Base-by-base conservation (phyloP, 2,888 invertebrate genomes). In the Dendrolimus houi region DNA sequence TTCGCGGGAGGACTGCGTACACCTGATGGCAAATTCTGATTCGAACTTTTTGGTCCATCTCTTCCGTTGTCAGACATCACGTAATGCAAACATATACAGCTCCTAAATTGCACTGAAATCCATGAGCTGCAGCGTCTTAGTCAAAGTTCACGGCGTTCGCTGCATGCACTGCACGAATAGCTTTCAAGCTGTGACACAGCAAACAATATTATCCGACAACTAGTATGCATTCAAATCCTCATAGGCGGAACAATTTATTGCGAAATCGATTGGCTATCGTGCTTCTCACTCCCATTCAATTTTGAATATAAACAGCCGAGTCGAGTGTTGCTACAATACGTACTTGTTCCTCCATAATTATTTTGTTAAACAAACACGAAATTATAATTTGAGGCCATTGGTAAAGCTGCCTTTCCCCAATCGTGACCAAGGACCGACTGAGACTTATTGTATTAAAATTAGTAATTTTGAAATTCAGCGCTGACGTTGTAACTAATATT, bases 401-500 rank as follows among this genome's bases (percentile, higher is more conserved):
- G 47, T 74, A 70, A 72, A 83, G 72, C 78, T 82, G 82, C 83
- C 87, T 83, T 79, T 71, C 83, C 76, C 83, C 75, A 79, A 73
- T 81, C 83, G 83, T 83, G 87, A 81, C 87, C 74, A 80, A 80
- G 78, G 81, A 80, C 78, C 80, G 83, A 90, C 90, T 90, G 90
- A 84, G 82, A 85, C 85, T 77, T 79, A 78, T 82, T 77, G 84
- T 87, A 89, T 86, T 89, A 86, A 88, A 89, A 86, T 89, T 82
- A 85, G 73, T 87, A 87, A 89, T 88, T 89, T 89, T 87, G 85
- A 89, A 86, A 84, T 87, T 85, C 84, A 81, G 76, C 75, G 77
- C 78, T 82, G 85, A 85, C 87, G 86, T 79, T 86, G 76, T 85
- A 86, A 86, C 85, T 88, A 89, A 88, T 88, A 89, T 87, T 87